These are phyloP conservation scores for Chitala chitala DNA, from an alignment of 2,113 vertebrate species.

Conservation along the genomic window DNA sequence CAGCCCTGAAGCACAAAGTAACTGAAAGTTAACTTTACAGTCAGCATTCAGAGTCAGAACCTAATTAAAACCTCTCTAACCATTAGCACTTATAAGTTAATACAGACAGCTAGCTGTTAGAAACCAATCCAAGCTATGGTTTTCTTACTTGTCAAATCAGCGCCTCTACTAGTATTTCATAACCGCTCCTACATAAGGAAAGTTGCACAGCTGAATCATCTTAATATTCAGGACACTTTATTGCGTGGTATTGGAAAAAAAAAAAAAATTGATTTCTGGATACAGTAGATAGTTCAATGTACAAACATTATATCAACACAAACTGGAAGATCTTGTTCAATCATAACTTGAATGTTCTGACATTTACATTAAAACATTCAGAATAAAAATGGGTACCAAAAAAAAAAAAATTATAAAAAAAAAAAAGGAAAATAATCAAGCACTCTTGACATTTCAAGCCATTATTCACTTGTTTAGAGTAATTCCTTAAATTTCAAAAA, in stretches of 20 bases:
- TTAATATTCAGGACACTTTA: slow-evolving; percentile 53
- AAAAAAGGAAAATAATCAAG: slow-evolving; percentile 28
- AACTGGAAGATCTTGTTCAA: slow-evolving; percentile 29
- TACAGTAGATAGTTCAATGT: slow-evolving; percentile 49
- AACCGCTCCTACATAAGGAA: background rate
- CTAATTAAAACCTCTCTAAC: too few species aligned
- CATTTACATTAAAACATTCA: slow-evolving; percentile 58
- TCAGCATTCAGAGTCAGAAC: too few species aligned
- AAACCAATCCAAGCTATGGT: too few species aligned
- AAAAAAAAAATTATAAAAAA: slow-evolving; percentile 47
- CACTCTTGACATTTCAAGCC: background rate
- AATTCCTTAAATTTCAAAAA: background rate
- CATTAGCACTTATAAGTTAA: too few species aligned
- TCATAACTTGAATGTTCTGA: slow-evolving; percentile 34
- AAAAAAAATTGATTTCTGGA: slow-evolving; percentile 41
- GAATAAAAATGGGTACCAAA: slow-evolving; percentile 57
- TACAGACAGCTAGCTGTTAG: too few species aligned
- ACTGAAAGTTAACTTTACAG: too few species aligned
- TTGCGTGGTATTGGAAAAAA: slow-evolving; percentile 42
- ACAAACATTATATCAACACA: slow-evolving; percentile 38
- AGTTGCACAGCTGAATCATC: background rate
- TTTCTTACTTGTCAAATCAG: too few species aligned
- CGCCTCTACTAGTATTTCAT: too few species aligned
- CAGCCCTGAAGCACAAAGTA: too few species aligned
- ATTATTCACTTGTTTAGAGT: background rate